Conservation (phyloP, 2,113 vertebrate genomes). For the Austrofundulus limnaeus region DNA sequence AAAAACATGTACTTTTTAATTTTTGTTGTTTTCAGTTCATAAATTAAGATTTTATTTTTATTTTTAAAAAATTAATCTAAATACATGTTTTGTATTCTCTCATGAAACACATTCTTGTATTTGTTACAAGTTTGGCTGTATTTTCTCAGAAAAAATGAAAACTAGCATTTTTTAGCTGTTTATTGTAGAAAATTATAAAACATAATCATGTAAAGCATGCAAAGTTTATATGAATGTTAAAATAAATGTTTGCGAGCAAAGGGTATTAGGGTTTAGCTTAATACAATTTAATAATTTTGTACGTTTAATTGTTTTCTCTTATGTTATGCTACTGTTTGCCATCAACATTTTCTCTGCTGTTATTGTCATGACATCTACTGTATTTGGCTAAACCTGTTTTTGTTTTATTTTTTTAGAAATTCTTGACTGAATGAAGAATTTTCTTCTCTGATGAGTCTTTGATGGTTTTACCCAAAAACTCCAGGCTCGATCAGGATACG, state of each 20-base stretch:
- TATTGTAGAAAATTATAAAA: neutral
- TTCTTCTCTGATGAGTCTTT: neutral
- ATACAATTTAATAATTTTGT: too few species aligned
- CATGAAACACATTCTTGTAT: neutral
- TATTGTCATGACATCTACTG: neutral
- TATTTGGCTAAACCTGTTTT: too few species aligned
- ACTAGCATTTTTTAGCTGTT: neutral
- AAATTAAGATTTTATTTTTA: neutral
- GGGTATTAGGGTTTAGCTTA: too few species aligned
- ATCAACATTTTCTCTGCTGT: neutral
- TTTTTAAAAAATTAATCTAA: too few species aligned
- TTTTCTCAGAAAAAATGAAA: neutral
- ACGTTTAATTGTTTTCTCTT: too few species aligned
- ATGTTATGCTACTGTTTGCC: too few species aligned
- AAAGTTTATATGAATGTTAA: too few species aligned
- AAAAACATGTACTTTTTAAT: conserved; percentile 10
- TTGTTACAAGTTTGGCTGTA: neutral
- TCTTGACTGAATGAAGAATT: neutral
- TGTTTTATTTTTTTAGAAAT: neutral
- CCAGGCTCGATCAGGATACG: conserved; percentile 70
- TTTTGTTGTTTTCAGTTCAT: neutral
- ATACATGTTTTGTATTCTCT: neutral
- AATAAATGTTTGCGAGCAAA: too few species aligned
- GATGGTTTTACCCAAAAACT: conserved; percentile 71
- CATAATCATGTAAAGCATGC: neutral